These are phyloP conservation scores for Synchiropus splendidus DNA, from an alignment of 2,113 vertebrate species.

Conservation along the genomic window DNA sequence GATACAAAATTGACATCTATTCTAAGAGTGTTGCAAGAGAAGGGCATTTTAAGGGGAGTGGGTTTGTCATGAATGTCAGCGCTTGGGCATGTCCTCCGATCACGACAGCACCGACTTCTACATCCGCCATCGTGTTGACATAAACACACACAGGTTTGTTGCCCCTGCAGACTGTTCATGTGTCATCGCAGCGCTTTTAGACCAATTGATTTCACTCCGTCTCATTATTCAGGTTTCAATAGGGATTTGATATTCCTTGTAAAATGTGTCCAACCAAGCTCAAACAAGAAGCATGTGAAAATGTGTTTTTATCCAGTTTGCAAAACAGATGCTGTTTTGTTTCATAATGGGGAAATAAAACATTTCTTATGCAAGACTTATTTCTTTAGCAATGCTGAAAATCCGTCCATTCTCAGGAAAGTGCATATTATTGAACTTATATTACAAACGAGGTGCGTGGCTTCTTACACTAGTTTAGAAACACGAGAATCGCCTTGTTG, in stretches of 20 bases:
- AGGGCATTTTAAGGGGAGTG: constrained; percentile 27
- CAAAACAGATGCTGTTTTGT: constrained; percentile 55
- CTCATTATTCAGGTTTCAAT: too few relatives aligned
- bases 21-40: too few relatives aligned
- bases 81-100: constrained; percentile 50
- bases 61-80: constrained; percentile 51
- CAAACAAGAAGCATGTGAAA: constrained; percentile 52
- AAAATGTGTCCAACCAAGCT: constrained; percentile 33
- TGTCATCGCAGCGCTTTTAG: constrained; percentile 5
- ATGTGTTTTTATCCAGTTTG: constrained; percentile 66
- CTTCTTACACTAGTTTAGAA: too few relatives aligned
- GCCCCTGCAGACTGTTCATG: too few relatives aligned
- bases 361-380: constrained; percentile 22
- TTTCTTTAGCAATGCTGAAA: too few relatives aligned
- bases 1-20: constrained; percentile 7
- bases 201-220: not conserved
- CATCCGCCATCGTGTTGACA: constrained; percentile 32
- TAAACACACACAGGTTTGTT: constrained; percentile 16
- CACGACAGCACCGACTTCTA: not conserved
- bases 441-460: too few relatives aligned
- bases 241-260: too few relatives aligned
- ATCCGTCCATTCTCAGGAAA: too few relatives aligned
- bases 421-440: too few relatives aligned
- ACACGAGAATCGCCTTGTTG: too few relatives aligned
- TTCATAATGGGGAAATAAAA: constrained; percentile 56